A percentile compares a stretch with the other conserved stretches of the same genome.
Conservation (phyloP, 2,113 vertebrate genomes). For the Corydoras maculifer region DNA sequence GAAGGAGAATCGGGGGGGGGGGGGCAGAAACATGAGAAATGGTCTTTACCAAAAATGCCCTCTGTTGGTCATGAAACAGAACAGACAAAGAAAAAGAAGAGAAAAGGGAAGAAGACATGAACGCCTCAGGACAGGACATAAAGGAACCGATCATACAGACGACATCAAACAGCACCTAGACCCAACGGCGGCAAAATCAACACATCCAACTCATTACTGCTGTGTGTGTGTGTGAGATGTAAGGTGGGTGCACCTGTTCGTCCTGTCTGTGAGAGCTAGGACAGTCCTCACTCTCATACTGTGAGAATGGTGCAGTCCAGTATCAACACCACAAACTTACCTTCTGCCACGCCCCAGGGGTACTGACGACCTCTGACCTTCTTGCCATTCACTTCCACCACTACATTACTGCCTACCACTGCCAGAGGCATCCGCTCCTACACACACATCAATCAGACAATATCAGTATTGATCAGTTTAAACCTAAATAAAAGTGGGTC, state of each 20-base stretch:
- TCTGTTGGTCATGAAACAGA: slow-evolving; percentile 76
- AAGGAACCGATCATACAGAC: slow-evolving; percentile 8
- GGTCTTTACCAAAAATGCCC: slow-evolving; percentile 78
- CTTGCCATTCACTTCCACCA: slow-evolving; percentile 70
- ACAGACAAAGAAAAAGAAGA: slow-evolving; percentile 58
- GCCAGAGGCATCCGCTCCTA: slow-evolving; percentile 74
- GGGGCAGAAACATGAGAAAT: slow-evolving; percentile 60
- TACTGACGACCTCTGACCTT: slow-evolving; percentile 76
- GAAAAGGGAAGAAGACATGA: slow-evolving; percentile 45
- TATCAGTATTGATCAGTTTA: neutral
- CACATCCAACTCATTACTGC: too few species aligned
- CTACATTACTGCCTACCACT: slow-evolving; percentile 71
- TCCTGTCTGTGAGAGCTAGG: slow-evolving; percentile 25
- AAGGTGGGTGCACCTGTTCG: neutral
- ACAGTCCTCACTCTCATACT: neutral
- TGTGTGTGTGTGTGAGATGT: too few species aligned
- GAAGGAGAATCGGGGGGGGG: slow-evolving; percentile 28
- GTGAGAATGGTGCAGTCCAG: too few species aligned
- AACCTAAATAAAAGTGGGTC: neutral
- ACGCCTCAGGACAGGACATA: slow-evolving; percentile 43
- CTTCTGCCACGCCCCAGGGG: slow-evolving; percentile 75
- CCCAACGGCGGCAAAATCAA: neutral
- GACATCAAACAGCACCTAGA: slow-evolving; percentile 46
- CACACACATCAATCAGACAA: neutral
- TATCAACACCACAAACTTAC: slow-evolving; percentile 47